A percentile compares a stretch with the other conserved stretches of the same genome.
These are phyloP conservation scores for Carterocephalus palaemon DNA, from an alignment of 2,888 invertebrate species.

Conservation along the genomic window DNA sequence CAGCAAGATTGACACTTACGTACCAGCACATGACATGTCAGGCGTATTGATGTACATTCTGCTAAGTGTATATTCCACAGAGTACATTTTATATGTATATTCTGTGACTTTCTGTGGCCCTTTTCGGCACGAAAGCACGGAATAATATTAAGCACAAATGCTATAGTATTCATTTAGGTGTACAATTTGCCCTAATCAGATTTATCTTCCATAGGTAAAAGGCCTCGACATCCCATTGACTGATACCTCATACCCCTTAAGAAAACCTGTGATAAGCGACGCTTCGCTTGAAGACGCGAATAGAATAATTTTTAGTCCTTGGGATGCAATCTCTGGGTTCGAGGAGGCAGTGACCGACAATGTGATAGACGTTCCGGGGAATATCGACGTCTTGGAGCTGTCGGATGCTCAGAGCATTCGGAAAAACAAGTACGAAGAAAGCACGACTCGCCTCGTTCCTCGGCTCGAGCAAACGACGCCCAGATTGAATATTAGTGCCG, in stretches of 20 bases:
- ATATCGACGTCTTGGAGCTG: slow-evolving; percentile 48
- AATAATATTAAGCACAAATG: too few species aligned
- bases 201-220: slow-evolving; percentile 52
- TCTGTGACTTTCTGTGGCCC: too few species aligned
- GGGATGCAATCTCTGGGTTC: slow-evolving; percentile 71
- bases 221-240: slow-evolving; percentile 67
- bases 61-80: too few species aligned
- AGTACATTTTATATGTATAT: too few species aligned
- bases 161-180: too few species aligned
- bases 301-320: slow-evolving; percentile 77
- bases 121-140: too few species aligned
- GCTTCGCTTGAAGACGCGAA: slow-evolving; percentile 73
- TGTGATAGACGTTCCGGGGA: slow-evolving; percentile 69
- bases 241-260: slow-evolving; percentile 51
- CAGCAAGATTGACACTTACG: too few species aligned
- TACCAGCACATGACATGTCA: too few species aligned
- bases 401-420: slow-evolving; percentile 45
- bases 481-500: slow-evolving; percentile 69
- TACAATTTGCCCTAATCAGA: too few species aligned
- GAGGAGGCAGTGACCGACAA: slow-evolving; percentile 68
- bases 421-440: slow-evolving; percentile 54
- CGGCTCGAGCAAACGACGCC: slow-evolving; percentile 61
- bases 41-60: too few species aligned
- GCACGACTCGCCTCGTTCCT: slow-evolving; percentile 45
- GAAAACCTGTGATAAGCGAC: slow-evolving; percentile 65